Conservation (phyloP, 2,888 invertebrate genomes). For the Lypha dubia region DNA sequence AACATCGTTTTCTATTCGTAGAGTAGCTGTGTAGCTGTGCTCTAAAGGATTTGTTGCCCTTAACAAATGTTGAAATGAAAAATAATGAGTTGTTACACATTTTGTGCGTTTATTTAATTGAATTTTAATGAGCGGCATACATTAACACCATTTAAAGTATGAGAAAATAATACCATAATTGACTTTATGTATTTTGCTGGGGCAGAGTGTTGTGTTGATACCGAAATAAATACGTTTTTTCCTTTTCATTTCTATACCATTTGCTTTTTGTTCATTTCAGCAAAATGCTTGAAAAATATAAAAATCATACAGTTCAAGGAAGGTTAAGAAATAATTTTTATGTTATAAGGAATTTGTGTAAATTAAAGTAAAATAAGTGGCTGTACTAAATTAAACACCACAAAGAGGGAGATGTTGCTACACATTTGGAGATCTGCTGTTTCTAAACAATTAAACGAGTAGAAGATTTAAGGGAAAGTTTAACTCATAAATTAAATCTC, state of each 20-base stretch:
- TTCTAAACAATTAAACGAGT: too few relatives aligned
- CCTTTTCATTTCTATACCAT: neutral
- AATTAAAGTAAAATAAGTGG: neutral
- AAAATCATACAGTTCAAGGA: neutral
- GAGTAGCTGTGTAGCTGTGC: constrained; percentile 19
- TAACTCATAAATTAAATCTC: too few relatives aligned
- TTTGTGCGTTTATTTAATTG: constrained; percentile 66
- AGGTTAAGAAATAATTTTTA: neutral
- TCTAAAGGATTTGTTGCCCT: constrained; percentile 18
- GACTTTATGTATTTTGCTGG: constrained; percentile 22
- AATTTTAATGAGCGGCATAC: constrained; percentile 61
- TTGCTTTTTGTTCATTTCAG: neutral
- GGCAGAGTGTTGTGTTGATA: constrained; percentile 2
- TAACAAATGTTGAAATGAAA: constrained; percentile 51
- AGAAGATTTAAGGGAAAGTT: too few relatives aligned
- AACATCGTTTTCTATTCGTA: too few relatives aligned
- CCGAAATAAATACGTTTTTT: neutral
- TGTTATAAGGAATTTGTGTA: neutral
- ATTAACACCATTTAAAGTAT: neutral
- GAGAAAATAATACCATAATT: constrained; percentile 35
- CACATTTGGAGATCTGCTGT: too few relatives aligned
- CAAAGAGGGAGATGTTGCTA: neutral
- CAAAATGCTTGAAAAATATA: too few relatives aligned
- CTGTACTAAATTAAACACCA: neutral
- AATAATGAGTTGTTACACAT: constrained; percentile 64